phyloP scores from a whole-genome alignment of 2,888 invertebrate species.

The Noctua fimbriata region DNA sequence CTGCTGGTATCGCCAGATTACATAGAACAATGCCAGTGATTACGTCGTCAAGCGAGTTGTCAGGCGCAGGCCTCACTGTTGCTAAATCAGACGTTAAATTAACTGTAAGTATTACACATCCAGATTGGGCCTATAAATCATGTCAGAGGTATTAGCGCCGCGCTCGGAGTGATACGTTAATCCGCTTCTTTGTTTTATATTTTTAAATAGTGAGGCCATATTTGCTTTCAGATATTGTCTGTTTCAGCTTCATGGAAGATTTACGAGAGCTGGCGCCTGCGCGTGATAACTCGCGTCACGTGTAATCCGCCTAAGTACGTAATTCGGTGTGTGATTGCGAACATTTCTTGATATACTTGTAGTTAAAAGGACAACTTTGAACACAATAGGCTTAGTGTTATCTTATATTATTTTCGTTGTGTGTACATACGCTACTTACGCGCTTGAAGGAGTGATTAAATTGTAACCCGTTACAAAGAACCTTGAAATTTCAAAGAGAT shows the following conservation, averaged over 20 bases:
- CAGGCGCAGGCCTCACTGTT: conserved; percentile 78
- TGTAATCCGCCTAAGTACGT: conserved; percentile 88
- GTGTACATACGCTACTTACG: conserved; percentile 79
- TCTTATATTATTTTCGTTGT: conserved; percentile 83
- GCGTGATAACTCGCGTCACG: conserved; percentile 87
- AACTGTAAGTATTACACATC: conserved; percentile 82
- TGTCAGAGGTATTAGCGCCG: conserved; percentile 85
- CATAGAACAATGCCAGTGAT: conserved; percentile 88
- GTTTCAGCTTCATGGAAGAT: conserved; percentile 86
- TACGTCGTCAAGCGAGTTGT: conserved; percentile 87
- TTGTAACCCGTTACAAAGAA: conserved; percentile 66
- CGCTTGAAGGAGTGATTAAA: conserved; percentile 73
- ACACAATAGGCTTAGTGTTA: conserved; percentile 87
- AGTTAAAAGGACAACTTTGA: conserved; percentile 83
- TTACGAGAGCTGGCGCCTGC: conserved; percentile 88
- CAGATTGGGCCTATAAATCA: conserved; percentile 87
- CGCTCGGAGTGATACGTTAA: conserved; percentile 87
- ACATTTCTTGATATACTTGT: conserved; percentile 81
- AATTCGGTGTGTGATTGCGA: conserved; percentile 89
- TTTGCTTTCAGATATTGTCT: conserved; percentile 89
- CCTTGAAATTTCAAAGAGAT: conserved; percentile 74
- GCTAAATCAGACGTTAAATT: conserved; percentile 88
- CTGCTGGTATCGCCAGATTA: conserved; percentile 87
- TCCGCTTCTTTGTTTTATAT: conserved; percentile 89
- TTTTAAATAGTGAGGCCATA: conserved; percentile 90